Conservation (phyloP, 2,113 vertebrate species). For the Syngnathus floridae region DNA sequence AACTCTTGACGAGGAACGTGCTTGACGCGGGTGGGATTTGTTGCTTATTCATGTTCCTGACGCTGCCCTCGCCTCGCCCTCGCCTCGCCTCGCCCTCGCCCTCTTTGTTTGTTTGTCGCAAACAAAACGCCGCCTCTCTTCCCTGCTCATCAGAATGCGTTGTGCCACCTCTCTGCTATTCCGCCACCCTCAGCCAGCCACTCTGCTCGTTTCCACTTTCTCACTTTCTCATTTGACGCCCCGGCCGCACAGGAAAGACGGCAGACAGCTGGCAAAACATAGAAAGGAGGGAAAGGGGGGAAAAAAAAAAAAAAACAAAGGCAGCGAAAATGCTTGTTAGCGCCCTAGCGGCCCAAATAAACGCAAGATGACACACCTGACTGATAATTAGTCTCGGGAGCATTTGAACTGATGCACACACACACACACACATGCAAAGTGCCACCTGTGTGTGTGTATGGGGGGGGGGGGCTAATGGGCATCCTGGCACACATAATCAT, state of each 20-base stretch:
- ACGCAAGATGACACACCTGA: constrained; percentile 61
- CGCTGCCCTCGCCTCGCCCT: not conserved
- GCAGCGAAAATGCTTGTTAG: constrained; percentile 50
- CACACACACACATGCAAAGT: constrained; percentile 17
- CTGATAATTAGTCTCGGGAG: constrained; percentile 67
- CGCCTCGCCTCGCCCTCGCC: too few relatives aligned
- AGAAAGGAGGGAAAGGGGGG: constrained; percentile 5
- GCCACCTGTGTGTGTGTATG: constrained; percentile 3
- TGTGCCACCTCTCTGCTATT: constrained; percentile 25
- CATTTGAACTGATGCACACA: constrained; percentile 20
- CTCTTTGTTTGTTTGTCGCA: constrained; percentile 14
- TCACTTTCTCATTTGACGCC: constrained; percentile 39
- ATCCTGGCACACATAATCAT: constrained; percentile 62
- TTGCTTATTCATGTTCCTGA: not conserved
- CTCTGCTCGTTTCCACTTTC: constrained; percentile 42
- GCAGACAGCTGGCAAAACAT: constrained; percentile 16
- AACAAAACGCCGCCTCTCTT: constrained; percentile 37
- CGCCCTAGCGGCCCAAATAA: constrained; percentile 61
- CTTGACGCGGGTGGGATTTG: not conserved
- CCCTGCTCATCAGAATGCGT: constrained; percentile 44
- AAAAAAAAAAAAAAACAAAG: constrained; percentile 25
- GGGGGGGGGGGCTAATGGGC: constrained; percentile 52
- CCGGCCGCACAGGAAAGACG: not conserved
- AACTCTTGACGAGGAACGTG: not conserved
- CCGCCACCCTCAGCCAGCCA: not conserved